phyloP scores from a whole-genome alignment of 2,113 vertebrate genomes.

The Uria lomvia region DNA sequence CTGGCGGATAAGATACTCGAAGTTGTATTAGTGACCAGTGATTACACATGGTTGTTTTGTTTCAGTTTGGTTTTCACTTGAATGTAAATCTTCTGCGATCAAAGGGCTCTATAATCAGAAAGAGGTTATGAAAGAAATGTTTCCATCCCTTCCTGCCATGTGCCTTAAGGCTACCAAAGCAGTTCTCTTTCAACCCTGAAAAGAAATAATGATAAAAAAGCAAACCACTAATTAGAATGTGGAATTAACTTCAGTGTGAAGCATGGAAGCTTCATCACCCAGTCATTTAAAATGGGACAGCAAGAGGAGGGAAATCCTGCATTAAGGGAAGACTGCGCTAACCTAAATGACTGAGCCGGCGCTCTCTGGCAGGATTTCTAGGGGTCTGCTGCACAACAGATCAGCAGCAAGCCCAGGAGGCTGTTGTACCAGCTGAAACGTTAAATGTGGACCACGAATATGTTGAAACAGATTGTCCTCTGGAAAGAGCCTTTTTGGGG shows the following conservation, averaged over 20 bases:
- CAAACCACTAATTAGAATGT: not conserved
- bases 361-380: not conserved
- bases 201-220: not conserved
- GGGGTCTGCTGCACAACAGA: not conserved
- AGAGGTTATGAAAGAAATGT: slow-evolving; percentile 1
- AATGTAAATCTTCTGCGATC: not conserved
- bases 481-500: not conserved
- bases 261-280: not conserved
- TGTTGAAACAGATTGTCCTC: not conserved
- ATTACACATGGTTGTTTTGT: not conserved
- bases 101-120: not conserved
- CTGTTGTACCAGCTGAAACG: not conserved
- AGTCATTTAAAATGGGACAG: not conserved
- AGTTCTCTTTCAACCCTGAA: not conserved
- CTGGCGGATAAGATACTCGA: not conserved
- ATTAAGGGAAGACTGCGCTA: not conserved
- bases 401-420: not conserved
- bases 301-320: not conserved
- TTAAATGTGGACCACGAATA: not conserved
- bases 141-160: slow-evolving; percentile 3
- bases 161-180: slow-evolving; percentile 11
- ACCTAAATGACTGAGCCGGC: not conserved
- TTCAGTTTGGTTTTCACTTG: not conserved
- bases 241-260: not conserved
- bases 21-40: not conserved